Evolutionary conservation across 2,797 vertebrate species (phyloP).

Genomic region (Antennarius maculatus): DNA sequence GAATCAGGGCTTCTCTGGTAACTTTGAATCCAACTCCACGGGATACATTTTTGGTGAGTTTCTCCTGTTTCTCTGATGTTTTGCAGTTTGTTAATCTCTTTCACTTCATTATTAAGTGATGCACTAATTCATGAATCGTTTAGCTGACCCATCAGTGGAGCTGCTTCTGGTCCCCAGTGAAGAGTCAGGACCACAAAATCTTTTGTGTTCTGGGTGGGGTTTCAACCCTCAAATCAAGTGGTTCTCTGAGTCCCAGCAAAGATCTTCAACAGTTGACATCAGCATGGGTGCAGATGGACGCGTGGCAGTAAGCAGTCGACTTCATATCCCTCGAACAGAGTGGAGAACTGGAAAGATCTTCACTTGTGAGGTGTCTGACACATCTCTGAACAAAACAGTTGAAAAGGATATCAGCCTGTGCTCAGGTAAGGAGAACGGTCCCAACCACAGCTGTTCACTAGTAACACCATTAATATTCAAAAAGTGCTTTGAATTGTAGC

Average conservation of each 20-base stretch:
- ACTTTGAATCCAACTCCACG: conserved; percentile 18
- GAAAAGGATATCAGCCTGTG: conserved; percentile 50
- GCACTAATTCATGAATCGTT: neutral
- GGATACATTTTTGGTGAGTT: conserved; percentile 65
- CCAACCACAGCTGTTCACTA: too few species aligned
- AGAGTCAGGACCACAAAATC: conserved; percentile 36
- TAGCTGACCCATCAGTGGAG: conserved; percentile 62
- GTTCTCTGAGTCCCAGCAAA: conserved; percentile 18
- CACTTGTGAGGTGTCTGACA: conserved; percentile 66
- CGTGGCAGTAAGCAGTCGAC: conserved; percentile 59
- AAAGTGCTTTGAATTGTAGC: neutral
- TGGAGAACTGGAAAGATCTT: conserved; percentile 61
- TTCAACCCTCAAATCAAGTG: conserved; percentile 69
- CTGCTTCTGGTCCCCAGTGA: conserved; percentile 46
- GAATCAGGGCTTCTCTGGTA: conserved; percentile 42
- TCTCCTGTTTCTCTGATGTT: neutral
- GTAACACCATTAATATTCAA: too few species aligned
- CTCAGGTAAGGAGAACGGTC: conserved; percentile 59
- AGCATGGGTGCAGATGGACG: conserved; percentile 55
- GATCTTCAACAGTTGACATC: neutral
- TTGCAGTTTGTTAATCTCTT: too few species aligned
- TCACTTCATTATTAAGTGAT: neutral
- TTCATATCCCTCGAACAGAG: conserved; percentile 39
- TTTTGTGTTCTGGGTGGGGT: conserved; percentile 67
- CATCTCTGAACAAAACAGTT: accelerated